phyloP scores from a whole-genome alignment of 2,113 vertebrate species.

The Mesocricetus auratus region DNA sequence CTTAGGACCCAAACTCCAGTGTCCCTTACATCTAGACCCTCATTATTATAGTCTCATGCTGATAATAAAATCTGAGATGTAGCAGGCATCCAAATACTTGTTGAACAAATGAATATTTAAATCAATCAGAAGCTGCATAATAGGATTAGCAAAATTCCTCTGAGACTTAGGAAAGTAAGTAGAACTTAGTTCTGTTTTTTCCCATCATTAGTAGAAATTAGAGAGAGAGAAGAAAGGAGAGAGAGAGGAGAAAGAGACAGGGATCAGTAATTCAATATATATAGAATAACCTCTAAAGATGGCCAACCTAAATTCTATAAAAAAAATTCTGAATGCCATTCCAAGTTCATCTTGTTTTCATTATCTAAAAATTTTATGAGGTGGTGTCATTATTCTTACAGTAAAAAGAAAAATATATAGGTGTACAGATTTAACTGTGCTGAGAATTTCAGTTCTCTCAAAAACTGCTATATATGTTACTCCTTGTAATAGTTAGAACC shows the following conservation, averaged over 20 bases:
- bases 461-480: neutral
- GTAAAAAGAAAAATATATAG: neutral
- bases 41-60: neutral
- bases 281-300: neutral
- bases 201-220: neutral
- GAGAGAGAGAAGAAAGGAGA: neutral
- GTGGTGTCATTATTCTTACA: neutral
- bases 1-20: neutral
- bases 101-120: constrained; percentile 27
- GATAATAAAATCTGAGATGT: neutral
- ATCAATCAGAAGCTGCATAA: neutral
- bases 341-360: neutral
- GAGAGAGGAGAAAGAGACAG: neutral
- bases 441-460: constrained; percentile 15
- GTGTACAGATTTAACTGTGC: neutral
- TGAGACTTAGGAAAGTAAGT: neutral
- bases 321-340: neutral
- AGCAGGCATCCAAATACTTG: neutral
- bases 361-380: neutral
- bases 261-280: neutral
- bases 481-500: neutral
- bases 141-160: neutral
- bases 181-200: neutral
- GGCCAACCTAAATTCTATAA: neutral
- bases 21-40: neutral